Base-by-base conservation (phyloP, 2,888 invertebrate genomes). In the Spilosoma lubricipeda region DNA sequence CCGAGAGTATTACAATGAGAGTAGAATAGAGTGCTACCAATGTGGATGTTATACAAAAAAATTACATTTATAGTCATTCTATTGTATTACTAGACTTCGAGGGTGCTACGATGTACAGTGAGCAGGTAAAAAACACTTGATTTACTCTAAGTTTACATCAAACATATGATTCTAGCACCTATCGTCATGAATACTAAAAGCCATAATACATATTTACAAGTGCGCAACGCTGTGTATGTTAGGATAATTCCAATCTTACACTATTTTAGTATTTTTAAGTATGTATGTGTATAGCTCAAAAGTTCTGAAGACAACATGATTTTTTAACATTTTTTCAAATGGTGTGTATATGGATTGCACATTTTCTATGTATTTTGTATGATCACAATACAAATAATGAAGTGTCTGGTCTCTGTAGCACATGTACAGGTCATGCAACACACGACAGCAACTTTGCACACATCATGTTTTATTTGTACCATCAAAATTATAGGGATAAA, bases 371-470 rank as follows among this genome's bases (percentile, higher is more conserved):
- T 39, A 75, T 72, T 74, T 70, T 77, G 72, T 71, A 76, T 74
- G 75, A 80, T 74, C 69, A 63, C 66, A 75, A 77, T 68, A 48
- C 36, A 68, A 69, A 66, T 72, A 39, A 78, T 67, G 71, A 30
- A 39, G n/a, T 76, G 48, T 77, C 72, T 33, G 67, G 65, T 71
- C 52, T 76, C 52, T 80, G 81, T 76, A 80, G 75, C 42, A 86
- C 80, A 85, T 84, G 83, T 82, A 87, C 81, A 85, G 74, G 79
- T 80, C 93, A 93, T 93, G 93, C 93, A 92, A 85, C 90, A 93
- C 90, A 90, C 90, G 87, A 82, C 84, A 89, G 86, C 86, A 85
- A 56, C 86, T 75, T 84, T 83, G 74, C 81, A 73, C 68, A 85
- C 87, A 86, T 88, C 89, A 88, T 86, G 89, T 90, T 91, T 88